Base-by-base conservation (phyloP, 2,113 vertebrate genomes). In the Grantiella picta region DNA sequence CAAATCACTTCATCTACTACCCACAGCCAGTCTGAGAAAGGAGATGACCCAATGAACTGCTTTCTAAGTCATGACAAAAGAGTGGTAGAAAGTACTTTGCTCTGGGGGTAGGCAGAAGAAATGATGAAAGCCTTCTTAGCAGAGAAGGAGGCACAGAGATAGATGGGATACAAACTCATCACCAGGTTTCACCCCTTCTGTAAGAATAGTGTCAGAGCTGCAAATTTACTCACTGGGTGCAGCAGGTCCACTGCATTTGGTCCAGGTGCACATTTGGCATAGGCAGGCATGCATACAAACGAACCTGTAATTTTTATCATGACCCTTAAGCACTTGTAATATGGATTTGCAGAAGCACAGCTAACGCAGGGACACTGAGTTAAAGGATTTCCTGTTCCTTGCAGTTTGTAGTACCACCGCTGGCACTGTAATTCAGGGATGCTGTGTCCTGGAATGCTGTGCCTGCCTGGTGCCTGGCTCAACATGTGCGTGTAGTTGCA, bases 21-120 rank as follows among this genome's bases (percentile, higher is more conserved):
- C 0, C 2, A 44, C 11, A 60, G 42, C 8, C 38, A 49, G 12
- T 24, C 45, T 28, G 57, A 69, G 42, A 89, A 73, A 35, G 13
- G 14, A 79, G 69, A 70, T 5, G 2, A 5, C 19, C 11, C 22
- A 2, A 3, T 0, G 0, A 86, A 22, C 53, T 57, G 15, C 35
- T 38, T 23, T 47, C n/a, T 80, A 81, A 57, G 45, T 27, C 5
- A 61, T 13, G 15, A 61, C 15, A 53, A 23, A 93, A 64, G 17
- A 40, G 28, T 19, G 7, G 24, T 35, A 78, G 31, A n/a, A 89
- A 87, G 17, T 23, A 42, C 5, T 85, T 66, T 59, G 33, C 19
- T 42, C 29, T 54, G 11, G 11, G 12, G 2, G 6, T 38, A 56
- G 33, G 31, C 23, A 60, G 13, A 18, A 64, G 15, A 68, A 38